Conservation (phyloP, 2,113 vertebrate genomes). For the Cygnus buccinator region DNA sequence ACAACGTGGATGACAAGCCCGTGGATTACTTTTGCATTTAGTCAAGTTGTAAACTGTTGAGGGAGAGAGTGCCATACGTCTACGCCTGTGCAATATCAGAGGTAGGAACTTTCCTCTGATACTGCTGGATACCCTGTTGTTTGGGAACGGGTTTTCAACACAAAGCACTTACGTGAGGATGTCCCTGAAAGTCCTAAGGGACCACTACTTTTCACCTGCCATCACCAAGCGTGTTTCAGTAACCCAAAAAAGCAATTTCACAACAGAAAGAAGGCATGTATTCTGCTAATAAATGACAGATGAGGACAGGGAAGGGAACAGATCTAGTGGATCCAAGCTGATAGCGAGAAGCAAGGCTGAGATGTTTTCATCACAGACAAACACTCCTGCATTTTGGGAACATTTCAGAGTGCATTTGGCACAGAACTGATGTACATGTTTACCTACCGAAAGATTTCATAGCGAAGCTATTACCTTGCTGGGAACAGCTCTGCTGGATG, state of each 20-base stretch:
- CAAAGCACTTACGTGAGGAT: background rate
- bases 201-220: background rate
- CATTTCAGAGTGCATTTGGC: slow-evolving; percentile 5
- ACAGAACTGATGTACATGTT: background rate
- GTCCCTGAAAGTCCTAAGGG: background rate
- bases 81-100: slow-evolving; percentile 46
- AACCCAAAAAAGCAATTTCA: background rate
- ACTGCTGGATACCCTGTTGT: background rate
- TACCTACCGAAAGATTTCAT: background rate
- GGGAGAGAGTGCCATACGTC: background rate
- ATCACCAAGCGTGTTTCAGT: background rate
- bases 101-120: background rate
- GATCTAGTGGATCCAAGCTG: background rate
- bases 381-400: background rate
- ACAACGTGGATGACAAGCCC: slow-evolving; percentile 18
- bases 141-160: slow-evolving; percentile 9
- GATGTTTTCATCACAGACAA: background rate
- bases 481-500: background rate
- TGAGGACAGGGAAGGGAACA: background rate
- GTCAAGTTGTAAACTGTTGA: slow-evolving; percentile 45
- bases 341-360: background rate
- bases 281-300: slow-evolving; percentile 8
- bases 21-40: slow-evolving; percentile 55
- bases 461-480: background rate
- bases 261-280: background rate